These are phyloP conservation scores for Metallyticus violacea DNA, from an alignment of 2,888 invertebrate genomes.

Conservation along the genomic window DNA sequence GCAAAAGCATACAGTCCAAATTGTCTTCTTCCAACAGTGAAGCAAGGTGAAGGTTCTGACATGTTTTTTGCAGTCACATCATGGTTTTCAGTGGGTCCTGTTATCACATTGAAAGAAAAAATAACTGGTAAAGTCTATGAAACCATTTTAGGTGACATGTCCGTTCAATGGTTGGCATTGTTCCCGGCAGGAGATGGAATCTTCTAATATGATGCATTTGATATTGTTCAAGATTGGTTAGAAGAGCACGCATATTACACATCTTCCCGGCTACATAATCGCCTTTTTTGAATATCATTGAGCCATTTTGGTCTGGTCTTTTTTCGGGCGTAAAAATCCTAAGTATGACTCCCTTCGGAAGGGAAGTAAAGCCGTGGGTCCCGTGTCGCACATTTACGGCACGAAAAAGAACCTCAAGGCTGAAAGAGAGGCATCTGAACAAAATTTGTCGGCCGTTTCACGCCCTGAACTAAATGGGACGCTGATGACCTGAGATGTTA, in stretches of 20 bases:
- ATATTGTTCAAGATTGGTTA: not conserved
- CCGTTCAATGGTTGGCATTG: not conserved
- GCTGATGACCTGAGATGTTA: no score
- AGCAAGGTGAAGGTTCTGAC: not conserved
- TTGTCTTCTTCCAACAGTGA: not conserved
- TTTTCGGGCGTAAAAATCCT: no score
- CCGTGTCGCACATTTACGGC: no score
- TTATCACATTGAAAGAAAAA: not conserved
- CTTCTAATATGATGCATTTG: not conserved
- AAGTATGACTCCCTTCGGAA: no score
- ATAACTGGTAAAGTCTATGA: not conserved
- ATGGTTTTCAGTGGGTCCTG: not conserved
- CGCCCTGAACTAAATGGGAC: no score
- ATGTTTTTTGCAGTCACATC: not conserved
- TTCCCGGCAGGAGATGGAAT: not conserved
- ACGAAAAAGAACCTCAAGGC: no score
- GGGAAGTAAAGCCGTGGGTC: no score
- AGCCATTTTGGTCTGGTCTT: not conserved
- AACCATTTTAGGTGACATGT: not conserved
- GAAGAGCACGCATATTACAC: no score
- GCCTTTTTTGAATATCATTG: not conserved
- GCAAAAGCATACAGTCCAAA: not conserved
- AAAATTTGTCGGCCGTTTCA: no score
- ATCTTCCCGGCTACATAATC: not conserved
- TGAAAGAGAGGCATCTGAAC: no score